phyloP scores from a whole-genome alignment of 2,888 invertebrate genomes.

The Brachypterus glaber region DNA sequence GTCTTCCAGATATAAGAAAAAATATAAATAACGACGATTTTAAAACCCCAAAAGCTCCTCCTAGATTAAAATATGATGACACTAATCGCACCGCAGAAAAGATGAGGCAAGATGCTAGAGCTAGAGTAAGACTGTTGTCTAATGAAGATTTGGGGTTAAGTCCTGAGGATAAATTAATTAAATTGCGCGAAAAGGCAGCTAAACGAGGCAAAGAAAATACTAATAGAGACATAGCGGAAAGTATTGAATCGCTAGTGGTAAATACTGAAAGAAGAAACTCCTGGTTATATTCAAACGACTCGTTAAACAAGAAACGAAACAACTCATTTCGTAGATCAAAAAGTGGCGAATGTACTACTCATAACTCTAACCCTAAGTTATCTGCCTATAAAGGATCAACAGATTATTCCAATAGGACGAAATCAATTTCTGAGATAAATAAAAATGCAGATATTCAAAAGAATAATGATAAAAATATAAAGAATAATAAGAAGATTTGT shows the following conservation, averaged over 20 bases:
- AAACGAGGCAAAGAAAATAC: constrained; percentile 24
- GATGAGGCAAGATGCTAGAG: constrained; percentile 50
- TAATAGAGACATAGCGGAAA: constrained; percentile 13
- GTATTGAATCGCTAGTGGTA: constrained; percentile 29
- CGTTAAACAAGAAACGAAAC: constrained; percentile 31
- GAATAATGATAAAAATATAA: constrained; percentile 5
- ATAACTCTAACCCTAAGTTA: not conserved
- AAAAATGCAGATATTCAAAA: not conserved
- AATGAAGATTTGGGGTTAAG: constrained; percentile 66
- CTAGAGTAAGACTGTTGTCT: constrained; percentile 56
- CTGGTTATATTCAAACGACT: constrained; percentile 34
- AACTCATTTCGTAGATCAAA: constrained; percentile 12
- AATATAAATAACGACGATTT: constrained; percentile 36
- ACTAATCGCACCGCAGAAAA: constrained; percentile 46
- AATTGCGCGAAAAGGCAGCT: constrained; percentile 43
- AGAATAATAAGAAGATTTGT: constrained; percentile 27
- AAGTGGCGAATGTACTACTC: constrained; percentile 1
- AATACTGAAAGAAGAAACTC: constrained; percentile 32
- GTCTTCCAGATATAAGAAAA: constrained; percentile 40
- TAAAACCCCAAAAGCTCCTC: constrained; percentile 46
- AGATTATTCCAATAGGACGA: constrained; percentile 26
- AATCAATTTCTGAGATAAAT: constrained; percentile 25
- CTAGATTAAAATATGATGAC: constrained; percentile 42
- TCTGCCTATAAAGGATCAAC: not conserved
- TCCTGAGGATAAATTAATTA: constrained; percentile 54